Base-by-base conservation (phyloP, 2,888 invertebrate genomes). In the Clostera curtula region DNA sequence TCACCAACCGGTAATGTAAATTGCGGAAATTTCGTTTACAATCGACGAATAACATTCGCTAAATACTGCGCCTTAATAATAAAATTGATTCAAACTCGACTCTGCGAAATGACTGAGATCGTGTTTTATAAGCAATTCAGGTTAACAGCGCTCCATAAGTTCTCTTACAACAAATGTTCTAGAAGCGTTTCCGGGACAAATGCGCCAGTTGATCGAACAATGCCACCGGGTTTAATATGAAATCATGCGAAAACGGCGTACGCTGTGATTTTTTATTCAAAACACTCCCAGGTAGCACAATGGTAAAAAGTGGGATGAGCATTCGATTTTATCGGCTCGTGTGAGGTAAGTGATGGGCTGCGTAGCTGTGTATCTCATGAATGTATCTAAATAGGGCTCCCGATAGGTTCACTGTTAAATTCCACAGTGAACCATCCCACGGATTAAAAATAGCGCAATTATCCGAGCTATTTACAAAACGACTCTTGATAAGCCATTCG, bases 231-330 rank as follows among this genome's bases (percentile, higher is more conserved):
- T 49, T 48, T 43, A 50, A 55, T 61, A 63, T 63, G 63, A 69
- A 71, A 70, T 62, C 60, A 64, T 68, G 71, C 59, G 71, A 71
- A 70, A 61, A 60, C 41, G 32, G 31, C 40, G 53, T 47, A 56
- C 23, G 5, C 10, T 2, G 63, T 62, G 67, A 62, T 60, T 45
- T 51, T 43, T 47, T 40, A 47, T 46, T 50, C 50, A 48, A 49
- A 51, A 44, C 43, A 49, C 52, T 58, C 61, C 60, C 60, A 56
- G 56, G 50, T 57, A 59, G 54, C 49, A 40, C 37, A 36, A 36
- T 32, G 19, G 41, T 40, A 64, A 66, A 67, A 63, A 67, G 49
- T 54, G 43, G 49, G 49, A 59, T 50, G 52, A 54, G 51, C 60
- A 57, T 61, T 61, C 62, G 50, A 58, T 67, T 64, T 67, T 55